phyloP scores from a whole-genome alignment of 2,113 vertebrate species.

The Ginglymostoma cirratum region DNA sequence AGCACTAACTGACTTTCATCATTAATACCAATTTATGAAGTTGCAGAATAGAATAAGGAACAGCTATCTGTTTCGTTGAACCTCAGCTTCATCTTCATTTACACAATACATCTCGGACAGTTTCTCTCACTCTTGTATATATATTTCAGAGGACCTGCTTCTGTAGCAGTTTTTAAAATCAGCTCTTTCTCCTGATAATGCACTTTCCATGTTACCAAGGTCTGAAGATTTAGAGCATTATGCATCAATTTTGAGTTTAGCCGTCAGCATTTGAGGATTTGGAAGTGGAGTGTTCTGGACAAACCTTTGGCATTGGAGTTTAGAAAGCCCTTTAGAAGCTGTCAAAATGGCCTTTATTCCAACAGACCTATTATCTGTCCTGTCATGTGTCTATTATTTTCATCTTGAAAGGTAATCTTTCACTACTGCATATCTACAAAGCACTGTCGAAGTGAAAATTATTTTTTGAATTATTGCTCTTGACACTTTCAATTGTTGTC shows the following conservation, averaged over 20 bases:
- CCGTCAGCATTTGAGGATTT: not conserved
- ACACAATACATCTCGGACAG: not conserved
- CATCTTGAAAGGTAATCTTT: not conserved
- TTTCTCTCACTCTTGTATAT: not conserved
- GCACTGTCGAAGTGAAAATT: not conserved
- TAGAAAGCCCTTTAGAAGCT: not conserved
- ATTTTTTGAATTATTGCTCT: not conserved
- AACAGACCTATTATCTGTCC: not conserved
- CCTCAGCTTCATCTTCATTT: not conserved
- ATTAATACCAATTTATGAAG: not conserved
- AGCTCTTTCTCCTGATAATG: not conserved
- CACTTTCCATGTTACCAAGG: not conserved
- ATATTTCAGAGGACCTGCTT: not conserved
- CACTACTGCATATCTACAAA: not conserved
- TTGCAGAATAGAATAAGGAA: not conserved
- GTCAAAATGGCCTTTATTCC: not conserved
- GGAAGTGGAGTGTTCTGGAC: not conserved
- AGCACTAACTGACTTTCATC: not conserved
- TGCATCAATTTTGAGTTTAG: not conserved
- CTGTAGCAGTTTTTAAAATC: not conserved
- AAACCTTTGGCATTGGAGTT: not conserved
- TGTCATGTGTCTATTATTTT: not conserved
- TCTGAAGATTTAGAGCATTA: not conserved
- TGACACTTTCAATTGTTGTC: not conserved
- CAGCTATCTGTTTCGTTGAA: not conserved